phyloP scores from a whole-genome alignment of 2,113 vertebrate genomes.

The Cariama cristata region DNA sequence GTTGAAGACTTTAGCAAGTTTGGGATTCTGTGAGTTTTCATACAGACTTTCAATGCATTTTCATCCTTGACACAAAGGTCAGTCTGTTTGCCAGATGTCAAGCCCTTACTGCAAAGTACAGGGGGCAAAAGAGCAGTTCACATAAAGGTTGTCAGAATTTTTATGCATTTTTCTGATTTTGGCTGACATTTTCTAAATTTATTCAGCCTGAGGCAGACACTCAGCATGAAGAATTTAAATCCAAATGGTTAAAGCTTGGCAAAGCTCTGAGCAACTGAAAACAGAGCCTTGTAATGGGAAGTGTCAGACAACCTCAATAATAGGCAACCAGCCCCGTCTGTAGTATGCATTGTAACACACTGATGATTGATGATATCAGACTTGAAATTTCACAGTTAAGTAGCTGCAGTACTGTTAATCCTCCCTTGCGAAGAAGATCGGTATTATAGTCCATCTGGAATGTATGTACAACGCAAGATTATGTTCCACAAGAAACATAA shows the following conservation, averaged over 20 bases:
- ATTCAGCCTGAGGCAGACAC: conserved; percentile 44
- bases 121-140: neutral
- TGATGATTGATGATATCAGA: conserved; percentile 40
- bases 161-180: conserved; percentile 40
- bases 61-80: neutral
- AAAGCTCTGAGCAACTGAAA: conserved; percentile 50
- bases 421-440: neutral
- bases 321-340: neutral
- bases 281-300: conserved; percentile 60
- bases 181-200: conserved; percentile 41
- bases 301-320: conserved; percentile 56
- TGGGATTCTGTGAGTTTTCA: neutral
- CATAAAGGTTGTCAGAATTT: conserved; percentile 2
- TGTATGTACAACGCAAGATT: neutral
- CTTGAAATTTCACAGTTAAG: conserved; percentile 56
- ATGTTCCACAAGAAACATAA: neutral
- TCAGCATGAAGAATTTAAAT: conserved; percentile 58
- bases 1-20: neutral
- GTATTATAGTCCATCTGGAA: conserved; percentile 9
- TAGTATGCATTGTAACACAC: neutral
- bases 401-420: conserved; percentile 23
- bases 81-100: conserved; percentile 36
- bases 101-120: neutral
- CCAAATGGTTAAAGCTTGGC: conserved; percentile 41
- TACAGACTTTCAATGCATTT: neutral